Conservation (phyloP, 2,113 vertebrate genomes). For the human region GRCh38 chr4:81777001-81777500, state of each 20-base stretch:
- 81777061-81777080: background rate
- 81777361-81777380: background rate
- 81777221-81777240: background rate
- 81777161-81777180: background rate
- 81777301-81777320: background rate
- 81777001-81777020: slow-evolving; percentile 9
- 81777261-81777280: background rate
- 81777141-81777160: background rate
- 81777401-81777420: background rate
- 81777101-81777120: background rate
- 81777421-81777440: background rate
- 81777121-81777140: background rate
- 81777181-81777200: background rate
- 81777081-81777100: background rate
- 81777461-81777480: background rate
- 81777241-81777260: background rate
- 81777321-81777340: background rate
- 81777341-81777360: background rate
- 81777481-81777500: background rate
- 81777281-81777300: background rate
- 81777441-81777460: background rate
- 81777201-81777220: background rate
- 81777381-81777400: background rate
- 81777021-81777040: background rate
- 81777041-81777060: background rate